Base-by-base conservation (phyloP, 2,113 vertebrate genomes). In the Gorsachius goisagi region DNA sequence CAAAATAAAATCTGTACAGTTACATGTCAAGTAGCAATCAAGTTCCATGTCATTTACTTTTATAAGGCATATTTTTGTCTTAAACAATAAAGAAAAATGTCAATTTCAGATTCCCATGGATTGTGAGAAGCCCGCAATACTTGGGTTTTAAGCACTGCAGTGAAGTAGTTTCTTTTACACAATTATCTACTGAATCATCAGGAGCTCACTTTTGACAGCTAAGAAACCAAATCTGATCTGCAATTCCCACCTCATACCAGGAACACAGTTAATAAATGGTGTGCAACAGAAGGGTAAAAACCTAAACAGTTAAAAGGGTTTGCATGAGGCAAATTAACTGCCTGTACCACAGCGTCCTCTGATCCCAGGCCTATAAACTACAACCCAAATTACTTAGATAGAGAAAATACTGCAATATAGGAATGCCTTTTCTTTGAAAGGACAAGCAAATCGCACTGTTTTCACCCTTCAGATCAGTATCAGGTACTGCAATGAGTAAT, bases 1-100 rank as follows among this genome's bases (percentile, higher is more conserved):
- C 30, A 89, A 95, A 95, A 82, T 88, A 92, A 92, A 95, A 96
- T 95, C 74, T 78, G 79, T 41, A 96, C 44, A 89, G 92, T 89
- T 91, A 73, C 62, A 83, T 32, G 83, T 93, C 92, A 94, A 89
- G 73, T 66, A 81, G 85, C 56, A 49, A 90, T 89, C 84, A 73
- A 89, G 73, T 90, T 93, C 45, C 37, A 67, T 44, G 76, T 75
- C 23, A 95, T 93, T 92, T 88, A 85, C 79, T 89, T 89, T 85
- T 94, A 53, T 63, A 91, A 73, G 50, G 59, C 55, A 41, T 37
- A 92, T 89, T 92, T 95, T 85, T 78, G 60, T 68, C 77, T 82
- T 72, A 68, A 79, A 85, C 52, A 88, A 92, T 83, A 41, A 80
- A 49, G 55, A 63, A 80, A 62, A 86, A 78, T 10, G 58, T 53